phyloP scores from a whole-genome alignment of 1,140 invertebrate species.

The Idris sp. region DNA sequence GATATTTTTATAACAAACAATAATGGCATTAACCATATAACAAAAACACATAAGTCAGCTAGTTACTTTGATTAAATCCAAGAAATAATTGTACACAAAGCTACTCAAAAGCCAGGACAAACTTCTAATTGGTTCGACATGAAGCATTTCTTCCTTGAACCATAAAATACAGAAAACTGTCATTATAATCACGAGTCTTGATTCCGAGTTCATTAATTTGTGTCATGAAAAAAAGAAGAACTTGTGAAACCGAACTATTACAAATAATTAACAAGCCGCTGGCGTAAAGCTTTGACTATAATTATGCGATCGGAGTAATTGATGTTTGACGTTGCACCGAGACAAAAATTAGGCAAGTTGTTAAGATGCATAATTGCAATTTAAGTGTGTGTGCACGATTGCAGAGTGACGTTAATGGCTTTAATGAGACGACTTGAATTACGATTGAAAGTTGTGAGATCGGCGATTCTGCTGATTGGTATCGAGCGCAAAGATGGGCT shows the following conservation, averaged over 20 bases:
- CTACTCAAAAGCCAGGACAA: conserved; percentile 20
- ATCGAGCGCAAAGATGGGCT: conserved; percentile 54
- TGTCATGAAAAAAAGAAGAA: no score
- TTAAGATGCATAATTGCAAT: conserved; percentile 26
- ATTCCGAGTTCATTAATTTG: conserved; percentile 18
- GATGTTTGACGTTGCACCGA: conserved; percentile 7
- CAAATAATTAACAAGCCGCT: conserved; percentile 13
- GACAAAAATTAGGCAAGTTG: conserved; percentile 15
- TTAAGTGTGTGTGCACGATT: conserved; percentile 14
- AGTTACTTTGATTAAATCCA: conserved; percentile 13
- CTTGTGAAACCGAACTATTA: conserved; percentile 10
- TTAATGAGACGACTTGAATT: conserved; percentile 70
- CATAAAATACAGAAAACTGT: conserved; percentile 28
- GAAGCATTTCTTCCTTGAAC: conserved; percentile 20
- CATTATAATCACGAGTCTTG: conserved; percentile 21
- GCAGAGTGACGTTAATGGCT: conserved; percentile 54
- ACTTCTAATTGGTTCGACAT: conserved; percentile 41
- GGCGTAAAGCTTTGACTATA: background rate
- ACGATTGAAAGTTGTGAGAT: conserved; percentile 67
- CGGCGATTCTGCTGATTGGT: conserved; percentile 70
- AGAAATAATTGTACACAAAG: conserved; percentile 41
- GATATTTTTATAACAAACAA: conserved; percentile 22
- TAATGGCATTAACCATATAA: background rate
- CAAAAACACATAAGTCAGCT: conserved; percentile 12
- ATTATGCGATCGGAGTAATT: conserved; percentile 33